phyloP scores from a whole-genome alignment of 2,888 invertebrate genomes.

The Pachydiplax longipennis region DNA sequence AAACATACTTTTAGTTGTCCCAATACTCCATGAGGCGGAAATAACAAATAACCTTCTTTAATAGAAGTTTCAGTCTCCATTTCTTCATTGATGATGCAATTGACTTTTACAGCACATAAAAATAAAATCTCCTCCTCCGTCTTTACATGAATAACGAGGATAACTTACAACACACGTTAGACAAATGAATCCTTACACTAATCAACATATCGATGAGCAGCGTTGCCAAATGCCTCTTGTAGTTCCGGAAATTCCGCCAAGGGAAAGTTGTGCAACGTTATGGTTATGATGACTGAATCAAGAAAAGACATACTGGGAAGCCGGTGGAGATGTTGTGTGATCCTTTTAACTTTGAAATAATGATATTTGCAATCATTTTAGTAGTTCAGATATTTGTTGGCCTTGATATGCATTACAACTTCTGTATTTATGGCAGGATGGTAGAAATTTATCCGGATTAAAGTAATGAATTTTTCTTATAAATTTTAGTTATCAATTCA shows the following conservation, averaged over 20 bases:
- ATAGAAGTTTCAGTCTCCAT: slow-evolving; percentile 54
- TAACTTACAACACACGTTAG: background rate
- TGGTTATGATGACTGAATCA: no score
- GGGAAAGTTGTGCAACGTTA: slow-evolving; percentile 30
- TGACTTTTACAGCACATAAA: background rate
- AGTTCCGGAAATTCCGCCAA: slow-evolving; percentile 36
- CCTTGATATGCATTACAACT: no score
- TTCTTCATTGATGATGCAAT: slow-evolving; percentile 10
- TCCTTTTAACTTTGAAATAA: no score
- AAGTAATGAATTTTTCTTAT: no score
- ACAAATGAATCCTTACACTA: background rate
- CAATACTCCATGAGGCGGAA: slow-evolving; percentile 78
- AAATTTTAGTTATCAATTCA: no score
- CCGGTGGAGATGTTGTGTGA: no score
- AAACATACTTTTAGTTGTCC: slow-evolving; percentile 80
- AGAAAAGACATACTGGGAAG: no score
- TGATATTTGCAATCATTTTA: no score
- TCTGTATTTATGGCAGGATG: no score
- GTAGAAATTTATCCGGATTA: no score
- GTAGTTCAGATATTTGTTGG: no score
- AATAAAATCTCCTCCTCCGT: background rate
- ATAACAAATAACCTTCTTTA: slow-evolving; percentile 72
- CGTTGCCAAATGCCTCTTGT: background rate
- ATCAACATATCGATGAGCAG: slow-evolving; percentile 18
- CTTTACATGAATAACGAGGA: background rate